Conservation (phyloP, 1,140 invertebrate species). For the Penaeus vannamei region DNA sequence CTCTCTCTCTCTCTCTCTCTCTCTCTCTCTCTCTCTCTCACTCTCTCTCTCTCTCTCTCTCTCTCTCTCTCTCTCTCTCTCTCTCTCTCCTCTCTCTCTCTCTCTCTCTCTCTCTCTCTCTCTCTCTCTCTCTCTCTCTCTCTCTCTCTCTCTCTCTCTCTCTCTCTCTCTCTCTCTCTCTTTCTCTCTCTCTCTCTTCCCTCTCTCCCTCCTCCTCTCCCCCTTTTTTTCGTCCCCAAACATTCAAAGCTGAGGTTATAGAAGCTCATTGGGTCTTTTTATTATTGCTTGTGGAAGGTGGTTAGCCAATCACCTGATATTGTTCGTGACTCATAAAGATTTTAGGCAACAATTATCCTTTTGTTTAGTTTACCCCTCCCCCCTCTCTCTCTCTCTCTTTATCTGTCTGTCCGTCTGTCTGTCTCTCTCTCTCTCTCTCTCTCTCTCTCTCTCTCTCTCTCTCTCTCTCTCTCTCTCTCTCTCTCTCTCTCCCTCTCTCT, state of each 20-base stretch:
- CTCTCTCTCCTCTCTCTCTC: background rate
- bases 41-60: conserved; percentile 19
- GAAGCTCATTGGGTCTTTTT: too few relatives aligned
- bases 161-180: background rate
- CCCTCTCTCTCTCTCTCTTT: background rate
- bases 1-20: conserved; percentile 27
- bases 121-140: background rate
- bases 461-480: background rate
- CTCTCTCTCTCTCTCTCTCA: conserved; percentile 10
- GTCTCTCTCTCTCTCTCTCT: background rate
- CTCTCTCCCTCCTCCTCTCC: background rate
- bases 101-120: background rate
- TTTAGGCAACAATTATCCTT: too few relatives aligned
- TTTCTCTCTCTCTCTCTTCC: background rate
- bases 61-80: conserved; percentile 35
- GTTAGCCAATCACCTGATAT: too few relatives aligned
- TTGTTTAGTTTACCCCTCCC: too few relatives aligned
- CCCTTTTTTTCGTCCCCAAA: too few relatives aligned
- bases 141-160: background rate
- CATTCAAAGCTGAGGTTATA: too few relatives aligned
- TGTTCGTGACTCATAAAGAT: too few relatives aligned
- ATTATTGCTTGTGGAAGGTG: too few relatives aligned
- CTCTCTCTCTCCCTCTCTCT: background rate
- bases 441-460: too few relatives aligned
- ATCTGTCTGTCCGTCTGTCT: background rate